A percentile compares a stretch with the other conserved stretches of the same genome.
Conservation (phyloP, 2,888 invertebrate genomes). For the Monoplex corrugatus region DNA sequence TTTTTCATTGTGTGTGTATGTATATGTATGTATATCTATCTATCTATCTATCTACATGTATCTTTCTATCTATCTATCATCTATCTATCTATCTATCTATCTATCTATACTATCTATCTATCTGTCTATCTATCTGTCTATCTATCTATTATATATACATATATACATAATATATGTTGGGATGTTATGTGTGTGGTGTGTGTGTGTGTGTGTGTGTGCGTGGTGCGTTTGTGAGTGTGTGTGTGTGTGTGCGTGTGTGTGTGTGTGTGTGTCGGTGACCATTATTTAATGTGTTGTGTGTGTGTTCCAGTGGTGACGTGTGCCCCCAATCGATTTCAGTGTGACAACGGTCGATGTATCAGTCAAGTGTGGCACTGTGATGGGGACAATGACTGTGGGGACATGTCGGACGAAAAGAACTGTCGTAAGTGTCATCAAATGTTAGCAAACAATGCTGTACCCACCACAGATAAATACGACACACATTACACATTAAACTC, state of each 20-base stretch:
- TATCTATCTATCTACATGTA: no score
- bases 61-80: no score
- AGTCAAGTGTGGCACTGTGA: conserved; percentile 91
- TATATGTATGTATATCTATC: no score
- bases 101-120: no score
- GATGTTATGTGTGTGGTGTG: conserved; percentile 1
- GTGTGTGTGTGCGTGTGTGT: neutral
- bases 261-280: neutral
- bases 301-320: conserved; percentile 80
- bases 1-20: no score
- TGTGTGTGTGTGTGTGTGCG: neutral
- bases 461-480: no score
- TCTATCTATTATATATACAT: no score
- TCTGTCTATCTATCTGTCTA: no score
- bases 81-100: no score
- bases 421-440: conserved; percentile 85
- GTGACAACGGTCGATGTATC: conserved; percentile 74
- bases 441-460: no score
- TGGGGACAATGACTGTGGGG: conserved; percentile 97
- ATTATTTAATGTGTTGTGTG: neutral
- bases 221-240: neutral
- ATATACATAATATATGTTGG: no score
- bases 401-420: conserved; percentile 97
- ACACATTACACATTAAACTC: no score
- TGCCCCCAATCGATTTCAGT: conserved; percentile 65